These are phyloP conservation scores for Phalanger gymnotis DNA, from an alignment of 2,797 vertebrate genomes.

Conservation along the genomic window DNA sequence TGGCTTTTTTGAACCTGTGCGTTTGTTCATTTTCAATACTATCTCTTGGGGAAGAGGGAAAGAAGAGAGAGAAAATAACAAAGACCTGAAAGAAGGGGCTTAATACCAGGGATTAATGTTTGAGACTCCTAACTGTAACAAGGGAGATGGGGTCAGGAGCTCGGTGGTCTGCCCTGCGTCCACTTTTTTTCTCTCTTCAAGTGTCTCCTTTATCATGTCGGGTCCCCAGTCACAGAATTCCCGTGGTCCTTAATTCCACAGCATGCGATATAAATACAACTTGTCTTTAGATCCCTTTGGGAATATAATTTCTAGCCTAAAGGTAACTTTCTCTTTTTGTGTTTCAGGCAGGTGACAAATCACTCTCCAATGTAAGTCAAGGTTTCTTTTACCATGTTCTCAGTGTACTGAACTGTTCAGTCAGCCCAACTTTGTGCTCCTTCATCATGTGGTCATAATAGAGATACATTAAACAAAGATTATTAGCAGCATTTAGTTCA, in stretches of 20 bases:
- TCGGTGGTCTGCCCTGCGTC: background rate
- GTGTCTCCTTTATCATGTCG: background rate
- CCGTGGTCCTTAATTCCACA: background rate
- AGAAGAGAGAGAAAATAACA: background rate
- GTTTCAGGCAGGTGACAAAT: conserved; percentile 94
- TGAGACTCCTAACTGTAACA: background rate
- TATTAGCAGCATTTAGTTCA: background rate
- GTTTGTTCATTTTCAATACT: background rate
- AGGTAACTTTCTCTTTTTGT: conserved; percentile 57
- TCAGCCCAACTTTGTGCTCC: conserved; percentile 33
- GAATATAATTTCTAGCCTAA: conserved; percentile 57
- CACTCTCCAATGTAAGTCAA: conserved; percentile 94
- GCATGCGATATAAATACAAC: background rate
- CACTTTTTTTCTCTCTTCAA: conserved; percentile 6
- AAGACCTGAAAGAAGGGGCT: background rate
- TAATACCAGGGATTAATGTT: background rate
- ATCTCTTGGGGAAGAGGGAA: background rate
- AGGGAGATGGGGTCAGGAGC: background rate
- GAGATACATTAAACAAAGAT: conserved; percentile 5
- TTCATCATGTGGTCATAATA: conserved; percentile 1
- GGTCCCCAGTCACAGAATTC: background rate
- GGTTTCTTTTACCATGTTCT: conserved; percentile 37
- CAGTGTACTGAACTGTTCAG: conserved; percentile 28
- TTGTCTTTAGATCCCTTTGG: background rate
- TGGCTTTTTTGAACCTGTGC: background rate